A percentile compares a stretch with the other conserved stretches of the same genome.
phyloP scores from a whole-genome alignment of 1,140 invertebrate genomes.

The Gonatopus flavifemur region DNA sequence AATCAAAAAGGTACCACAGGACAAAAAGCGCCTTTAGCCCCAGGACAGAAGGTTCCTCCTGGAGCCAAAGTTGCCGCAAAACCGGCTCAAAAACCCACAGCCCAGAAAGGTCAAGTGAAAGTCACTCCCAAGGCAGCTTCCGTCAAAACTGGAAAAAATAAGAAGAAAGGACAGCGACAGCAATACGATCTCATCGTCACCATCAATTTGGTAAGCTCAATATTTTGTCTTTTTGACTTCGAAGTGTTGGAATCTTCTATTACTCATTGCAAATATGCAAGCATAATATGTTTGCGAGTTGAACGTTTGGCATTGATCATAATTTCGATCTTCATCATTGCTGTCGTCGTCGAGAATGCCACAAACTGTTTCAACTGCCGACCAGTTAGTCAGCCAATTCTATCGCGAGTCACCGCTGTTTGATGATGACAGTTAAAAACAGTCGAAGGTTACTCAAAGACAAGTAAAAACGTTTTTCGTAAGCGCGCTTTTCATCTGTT shows the following conservation, averaged over 20 bases:
- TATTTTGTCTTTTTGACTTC: too few relatives aligned
- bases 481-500: too few relatives aligned
- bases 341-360: too few relatives aligned
- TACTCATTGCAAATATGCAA: too few relatives aligned
- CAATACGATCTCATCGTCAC: constrained; percentile 81
- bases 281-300: too few relatives aligned
- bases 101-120: constrained; percentile 57
- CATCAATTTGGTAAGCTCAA: constrained; percentile 74
- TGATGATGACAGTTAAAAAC: constrained; percentile 37
- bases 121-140: constrained; percentile 57
- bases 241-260: too few relatives aligned
- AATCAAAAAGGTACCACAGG: constrained; percentile 66
- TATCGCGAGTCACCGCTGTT: too few relatives aligned
- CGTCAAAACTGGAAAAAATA: constrained; percentile 73
- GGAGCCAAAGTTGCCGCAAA: constrained; percentile 62
- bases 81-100: constrained; percentile 54
- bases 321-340: too few relatives aligned
- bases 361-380: too few relatives aligned
- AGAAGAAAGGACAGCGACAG: constrained; percentile 78
- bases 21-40: constrained; percentile 54
- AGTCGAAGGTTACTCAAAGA: constrained; percentile 28
- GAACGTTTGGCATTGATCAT: too few relatives aligned
- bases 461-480: not conserved
- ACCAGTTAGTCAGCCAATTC: too few relatives aligned
- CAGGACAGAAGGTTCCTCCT: constrained; percentile 63